Conservation (phyloP, 1,140 invertebrate species). For the Heliconius hewitsoni region DNA sequence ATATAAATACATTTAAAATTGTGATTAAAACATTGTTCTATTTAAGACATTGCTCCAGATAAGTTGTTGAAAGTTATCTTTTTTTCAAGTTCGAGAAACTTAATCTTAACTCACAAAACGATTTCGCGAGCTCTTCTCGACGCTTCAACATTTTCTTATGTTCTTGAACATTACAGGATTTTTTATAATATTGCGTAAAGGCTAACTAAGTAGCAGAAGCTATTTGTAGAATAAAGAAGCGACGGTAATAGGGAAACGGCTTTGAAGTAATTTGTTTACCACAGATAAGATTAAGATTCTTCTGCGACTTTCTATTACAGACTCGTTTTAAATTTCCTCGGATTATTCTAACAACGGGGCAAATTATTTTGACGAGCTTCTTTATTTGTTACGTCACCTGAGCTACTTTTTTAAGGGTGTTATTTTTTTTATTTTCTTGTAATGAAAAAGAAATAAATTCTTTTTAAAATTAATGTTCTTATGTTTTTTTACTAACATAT, state of each 20-base stretch:
- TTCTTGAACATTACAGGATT: slow-evolving; percentile 5
- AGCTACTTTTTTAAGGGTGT: not conserved
- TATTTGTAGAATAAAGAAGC: slow-evolving; percentile 33
- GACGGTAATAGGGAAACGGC: slow-evolving; percentile 33
- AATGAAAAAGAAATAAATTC: too few species aligned
- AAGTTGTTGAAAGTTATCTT: not conserved
- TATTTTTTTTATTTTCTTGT: not conserved
- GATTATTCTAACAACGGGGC: slow-evolving; percentile 7
- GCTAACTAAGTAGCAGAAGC: slow-evolving; percentile 27
- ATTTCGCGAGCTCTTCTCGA: not conserved
- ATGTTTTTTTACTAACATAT: too few species aligned
- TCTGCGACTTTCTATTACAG: slow-evolving; percentile 20
- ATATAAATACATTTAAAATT: not conserved
- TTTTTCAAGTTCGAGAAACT: slow-evolving; percentile 1
- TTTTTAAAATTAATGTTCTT: too few species aligned
- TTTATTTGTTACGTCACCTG: slow-evolving; percentile 3
- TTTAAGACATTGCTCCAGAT: not conserved
- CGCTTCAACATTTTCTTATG: slow-evolving; percentile 5
- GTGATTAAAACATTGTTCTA: not conserved
- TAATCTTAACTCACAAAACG: slow-evolving; percentile 2
- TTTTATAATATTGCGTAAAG: slow-evolving; percentile 20
- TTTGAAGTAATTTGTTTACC: slow-evolving; percentile 33
- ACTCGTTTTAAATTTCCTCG: slow-evolving; percentile 26
- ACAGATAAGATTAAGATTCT: slow-evolving; percentile 33
- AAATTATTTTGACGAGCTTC: slow-evolving; percentile 18